Conservation (phyloP, 2,797 vertebrate species). For the Taenioides sp. region DNA sequence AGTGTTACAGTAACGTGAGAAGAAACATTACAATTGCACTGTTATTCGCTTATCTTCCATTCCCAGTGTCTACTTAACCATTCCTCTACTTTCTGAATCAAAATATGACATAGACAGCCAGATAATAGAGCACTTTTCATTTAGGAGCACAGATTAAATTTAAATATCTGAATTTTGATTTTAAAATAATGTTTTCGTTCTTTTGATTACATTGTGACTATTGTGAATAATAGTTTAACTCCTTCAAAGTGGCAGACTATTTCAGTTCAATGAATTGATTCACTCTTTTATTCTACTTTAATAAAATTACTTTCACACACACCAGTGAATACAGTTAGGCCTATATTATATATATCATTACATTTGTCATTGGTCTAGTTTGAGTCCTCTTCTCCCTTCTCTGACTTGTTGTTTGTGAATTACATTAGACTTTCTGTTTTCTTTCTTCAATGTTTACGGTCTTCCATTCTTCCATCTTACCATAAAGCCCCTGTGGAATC, state of each 20-base stretch:
- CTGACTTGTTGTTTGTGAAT: constrained; percentile 12
- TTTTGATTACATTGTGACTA: background rate
- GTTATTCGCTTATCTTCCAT: too few relatives aligned
- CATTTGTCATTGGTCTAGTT: constrained; percentile 13
- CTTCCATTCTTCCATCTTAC: constrained; percentile 8
- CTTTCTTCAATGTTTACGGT: background rate
- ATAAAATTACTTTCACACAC: background rate
- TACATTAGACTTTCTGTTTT: background rate
- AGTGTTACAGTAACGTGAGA: too few relatives aligned
- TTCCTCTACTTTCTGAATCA: too few relatives aligned
- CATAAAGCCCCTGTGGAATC: constrained; percentile 39
- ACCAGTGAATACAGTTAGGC: background rate
- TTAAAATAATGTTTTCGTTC: background rate
- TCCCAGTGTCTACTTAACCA: too few relatives aligned
- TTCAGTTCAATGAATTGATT: background rate
- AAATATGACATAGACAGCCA: background rate
- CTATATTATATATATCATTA: constrained; percentile 5
- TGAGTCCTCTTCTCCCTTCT: background rate
- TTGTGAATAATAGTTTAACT: background rate
- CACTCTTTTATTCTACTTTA: background rate
- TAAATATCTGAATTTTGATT: background rate
- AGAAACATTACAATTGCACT: background rate
- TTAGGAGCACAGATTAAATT: background rate
- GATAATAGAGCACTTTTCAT: background rate
- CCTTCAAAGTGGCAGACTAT: background rate